Evolutionary conservation across 2,888 invertebrate genomes (phyloP), one percentile per base, ranked within the genome.

Genomic region (Cosmia pyralina): DNA sequence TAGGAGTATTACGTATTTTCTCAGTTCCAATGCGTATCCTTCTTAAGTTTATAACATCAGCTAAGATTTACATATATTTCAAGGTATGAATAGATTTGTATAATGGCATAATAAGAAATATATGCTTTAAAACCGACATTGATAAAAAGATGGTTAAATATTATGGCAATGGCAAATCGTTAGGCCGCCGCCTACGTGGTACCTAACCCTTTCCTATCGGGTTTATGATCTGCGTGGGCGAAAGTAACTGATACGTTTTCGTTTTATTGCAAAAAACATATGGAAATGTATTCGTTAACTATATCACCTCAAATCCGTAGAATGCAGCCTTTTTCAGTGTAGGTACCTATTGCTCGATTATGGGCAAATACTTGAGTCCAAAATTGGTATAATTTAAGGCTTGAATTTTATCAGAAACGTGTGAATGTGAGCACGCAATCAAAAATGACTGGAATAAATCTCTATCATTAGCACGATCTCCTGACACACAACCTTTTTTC

Each of bases 191-290:
- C 82, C 82, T 63, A 76, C 82, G 58, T 65, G 70, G 73, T 38
- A 73, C 72, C 81, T 72, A 76, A 77, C 75, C 83, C 83, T 81
- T 83, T 73, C 60, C 75, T 76, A 83, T 81, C 70, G 57, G 52
- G 17, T 71, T 81, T 81, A 81, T 78, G 69, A 81, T 75, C 65
- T 48, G 73, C 59, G 81, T 81, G 69, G 81, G 83, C 13, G 65
- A 59, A 65, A 77, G 57, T 63, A 72, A 82, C 65, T 71, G 69
- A 79, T 82, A 71, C 59, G 58, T 71, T 66, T 75, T 69, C 22
- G 34, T 64, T 67, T 69, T 64, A 44, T 72, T 58, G 11, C 34
- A 72, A 66, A 69, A 72, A 52, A 59, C 17, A 55, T 38, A 72
- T 77, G 55, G 58, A 53, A 60, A 65, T 38, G 19, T 68, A 63